Base-by-base conservation (phyloP, 2,888 invertebrate species). In the Xestia xanthographa region DNA sequence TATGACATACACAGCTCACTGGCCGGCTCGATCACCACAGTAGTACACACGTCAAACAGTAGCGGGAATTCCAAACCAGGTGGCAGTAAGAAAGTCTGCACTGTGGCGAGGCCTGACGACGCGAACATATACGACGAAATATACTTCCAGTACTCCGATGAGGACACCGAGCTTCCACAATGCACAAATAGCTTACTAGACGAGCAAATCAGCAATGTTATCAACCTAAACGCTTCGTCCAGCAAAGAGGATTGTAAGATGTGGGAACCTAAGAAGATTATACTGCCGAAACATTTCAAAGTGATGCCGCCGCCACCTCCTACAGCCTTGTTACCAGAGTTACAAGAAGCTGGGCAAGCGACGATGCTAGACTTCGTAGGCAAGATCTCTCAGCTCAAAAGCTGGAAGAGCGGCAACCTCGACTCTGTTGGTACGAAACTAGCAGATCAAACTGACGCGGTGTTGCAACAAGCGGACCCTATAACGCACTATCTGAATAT, bases 1-100 rank as follows among this genome's bases (percentile, higher is more conserved):
- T 98, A 98, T 83, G 98, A 98, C 89, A 98, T 98, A 95, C 97
- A 97, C 91, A 97, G 97, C 88, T 97, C 97, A 66, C 90, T 94
- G 34, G 94, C 96, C 2, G 95, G 95, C n/a, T 95, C 95, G 0
- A 92, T 94, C 66, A 95, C 96, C 1, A 94, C 96, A 3, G 96
- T 97, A 38, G 93, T 95, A 5, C 95, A 94, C 85, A 94, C 94
- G 0, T 94, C 97, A 0, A 94, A 95, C 89, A 91, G 97, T 91
- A 94, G 96, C 88, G 93, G 94, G 34, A 93, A 95, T 92, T 91
- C 97, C 86, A 92, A 97, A 93, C 90, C 97, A 78, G 92, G 97
- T 83, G 90, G 97, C 87, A 94, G 97, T 93, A 92, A 97, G 94
- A 97, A 97, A 86, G 95, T 95, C 0, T 95, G 95, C 83, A 91